Evolutionary conservation across 2,888 invertebrate species (phyloP), one percentile per base, ranked within the genome.

Genomic region (Nomada ferruginata): DNA sequence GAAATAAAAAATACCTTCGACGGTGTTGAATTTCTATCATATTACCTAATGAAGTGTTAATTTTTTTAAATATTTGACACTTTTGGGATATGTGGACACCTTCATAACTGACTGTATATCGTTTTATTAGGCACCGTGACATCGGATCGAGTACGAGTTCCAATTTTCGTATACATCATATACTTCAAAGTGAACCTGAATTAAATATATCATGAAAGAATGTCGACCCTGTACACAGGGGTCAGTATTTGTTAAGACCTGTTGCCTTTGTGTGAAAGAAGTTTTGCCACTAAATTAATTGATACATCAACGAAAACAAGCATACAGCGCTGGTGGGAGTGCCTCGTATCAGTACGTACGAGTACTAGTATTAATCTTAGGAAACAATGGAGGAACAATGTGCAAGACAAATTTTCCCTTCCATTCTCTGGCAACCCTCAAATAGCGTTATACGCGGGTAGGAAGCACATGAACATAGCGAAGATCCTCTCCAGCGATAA

Each of bases 401-500:
- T 66, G 66, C 77, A 85, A 85, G 85, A 79, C 65, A 75, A 82
- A 86, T 87, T 82, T 77, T 74, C 50, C 75, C 77, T 76, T 76
- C 59, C 71, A 70, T 78, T 86, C 81, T 75, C 78, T 83, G 74
- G 76, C 84, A 61, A 79, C 78, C 60, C 50, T 60, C 59, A 47
- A 79, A 64, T 66, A 79, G 76, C 71, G 84, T 71, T 84, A 79
- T 68, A 44, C 79, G 53, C 73, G 69, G 66, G 73, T 77, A 71
- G 76, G 84, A 77, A 85, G 79, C 69, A 60, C 68, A 68, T 57
- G 83, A 76, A 74, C 79, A 64, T 70, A 64, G 61, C 47, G 77
- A 55, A 87, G 87, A 87, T 87, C 77, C 60, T 78, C 82, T 52
- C 61, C 71, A 63, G 68, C 57, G 87, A 87, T 87, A 87, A 84